A percentile compares a stretch with the other conserved stretches of the same genome.
phyloP scores from a whole-genome alignment of 2,888 invertebrate genomes.

The Atethmia centrago region DNA sequence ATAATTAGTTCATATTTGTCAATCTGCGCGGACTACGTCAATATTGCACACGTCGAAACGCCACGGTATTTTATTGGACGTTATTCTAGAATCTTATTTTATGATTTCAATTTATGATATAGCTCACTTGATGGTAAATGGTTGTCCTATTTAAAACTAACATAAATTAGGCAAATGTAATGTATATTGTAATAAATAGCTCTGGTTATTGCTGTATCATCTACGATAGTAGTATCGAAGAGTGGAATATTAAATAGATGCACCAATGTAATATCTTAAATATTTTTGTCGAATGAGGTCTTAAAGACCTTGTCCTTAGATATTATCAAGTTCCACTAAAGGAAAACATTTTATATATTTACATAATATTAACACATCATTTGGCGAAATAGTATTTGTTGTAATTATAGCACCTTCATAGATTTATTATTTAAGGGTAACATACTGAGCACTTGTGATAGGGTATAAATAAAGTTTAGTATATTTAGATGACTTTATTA shows the following conservation, averaged over 20 bases:
- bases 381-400: not conserved
- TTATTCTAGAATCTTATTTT: slow-evolving; percentile 44
- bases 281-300: not conserved
- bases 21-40: slow-evolving; percentile 18
- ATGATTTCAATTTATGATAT: slow-evolving; percentile 44
- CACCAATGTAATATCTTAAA: not conserved
- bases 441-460: slow-evolving; percentile 53
- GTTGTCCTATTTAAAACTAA: slow-evolving; percentile 54
- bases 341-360: not conserved
- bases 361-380: slow-evolving; percentile 1
- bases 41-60: slow-evolving; percentile 49
- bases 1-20: slow-evolving; percentile 36
- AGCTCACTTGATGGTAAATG: slow-evolving; percentile 62
- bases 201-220: slow-evolving; percentile 20
- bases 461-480: slow-evolving; percentile 52
- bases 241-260: slow-evolving; percentile 1
- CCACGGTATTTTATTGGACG: slow-evolving; percentile 37
- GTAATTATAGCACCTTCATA: slow-evolving; percentile 14
- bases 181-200: slow-evolving; percentile 40
- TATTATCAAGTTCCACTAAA: not conserved
- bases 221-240: slow-evolving; percentile 7
- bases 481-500: slow-evolving; percentile 42
- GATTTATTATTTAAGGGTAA: slow-evolving; percentile 33
- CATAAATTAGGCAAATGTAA: slow-evolving; percentile 42
- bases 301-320: not conserved